Evolutionary conservation across 2,888 invertebrate species (phyloP), one percentile per base, ranked within the genome.

Genomic region (Dexiosoma caninum): DNA sequence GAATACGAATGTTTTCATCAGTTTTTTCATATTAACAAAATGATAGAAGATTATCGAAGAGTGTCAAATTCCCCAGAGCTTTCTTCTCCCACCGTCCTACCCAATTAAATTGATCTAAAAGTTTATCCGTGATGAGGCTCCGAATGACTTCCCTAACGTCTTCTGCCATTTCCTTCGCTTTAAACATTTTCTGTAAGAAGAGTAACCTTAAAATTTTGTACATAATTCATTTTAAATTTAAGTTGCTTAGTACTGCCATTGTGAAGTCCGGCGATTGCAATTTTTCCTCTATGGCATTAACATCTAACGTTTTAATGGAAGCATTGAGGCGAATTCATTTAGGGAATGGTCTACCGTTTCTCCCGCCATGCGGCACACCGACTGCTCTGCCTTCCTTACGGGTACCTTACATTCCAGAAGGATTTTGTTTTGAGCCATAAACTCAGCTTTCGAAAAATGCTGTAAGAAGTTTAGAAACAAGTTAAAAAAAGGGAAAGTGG

Each of bases 81-180:
- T 51, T 51, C 51, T 51, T 51, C 27, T 23, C 51, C 51, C 51
- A 51, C 30, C 51, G 51, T 14, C 30, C 51, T 51, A 27, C 51
- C 51, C 51, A 51, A 51, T 51, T 51, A 27, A 51, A 51, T 51
- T 51, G 8, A 12, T 51, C 27, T 5, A 27, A 12, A 5, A 51
- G 51, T 14, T 51, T 30, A 51, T 51, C 51, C 30, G 27, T 51
- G 27, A 27, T 21, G 23, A 30, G 30, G n/a, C n/a, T 30, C n/a
- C 51, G 51, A 14, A 12, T 51, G 19, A 30, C 51, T 51, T 51
- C 46, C 12, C 46, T 12, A 12, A 10, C 10, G 21, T 46, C 44
- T 46, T 46, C 12, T 10, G 12, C 9, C 10, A 21, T n/a, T n/a
- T n/a, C n/a, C n/a, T n/a, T n/a, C n/a, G n/a, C n/a, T n/a, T n/a